Base-by-base conservation (phyloP, 1,140 invertebrate genomes). In the Uloborus diversus region DNA sequence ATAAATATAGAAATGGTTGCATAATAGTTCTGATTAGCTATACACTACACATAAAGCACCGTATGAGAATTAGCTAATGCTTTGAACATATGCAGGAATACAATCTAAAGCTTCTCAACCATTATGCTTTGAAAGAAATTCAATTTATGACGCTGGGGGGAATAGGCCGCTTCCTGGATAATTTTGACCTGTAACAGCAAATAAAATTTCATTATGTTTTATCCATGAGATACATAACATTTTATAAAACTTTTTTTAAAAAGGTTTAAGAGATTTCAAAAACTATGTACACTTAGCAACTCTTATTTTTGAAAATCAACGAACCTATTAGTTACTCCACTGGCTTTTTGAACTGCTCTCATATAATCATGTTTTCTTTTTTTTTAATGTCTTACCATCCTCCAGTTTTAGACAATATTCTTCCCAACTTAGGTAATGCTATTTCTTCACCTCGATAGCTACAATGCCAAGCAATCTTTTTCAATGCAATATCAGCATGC, bases 11-110 rank as follows among this genome's bases (percentile, higher is more conserved):
- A n/a, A 35, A 62, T 62, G 11, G 28, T 62, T 62, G 27, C 59
- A 61, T 73, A 57, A 42, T 42, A 69, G 42, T 75, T 75, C 51
- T 65, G 62, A 57, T 78, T 37, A 28, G 76, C 76, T 79, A 79
- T 69, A 79, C 28, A 61, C 76, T 79, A 79, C 76, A 79, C 76
- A 79, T 59, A 79, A 79, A 79, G 76, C 76, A 79, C 76, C 76
- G 64, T 57, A 79, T 79, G 64, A 79, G 64, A 69, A 42, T 68
- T 62, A 68, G 64, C 76, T 79, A 79, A 78, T 57, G 65, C 64
- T 79, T 79, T 47, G 27, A 79, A 69, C 53, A 68, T 79, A 68
- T 59, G 65, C 65, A 69, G 76, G 76, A 79, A 79, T 68, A 65
- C 56, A 61, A 68, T 61, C 76, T 79, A 68, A 47, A 79, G 76